phyloP scores from a whole-genome alignment of 2,888 invertebrate species.

The Augochlorella aurata region DNA sequence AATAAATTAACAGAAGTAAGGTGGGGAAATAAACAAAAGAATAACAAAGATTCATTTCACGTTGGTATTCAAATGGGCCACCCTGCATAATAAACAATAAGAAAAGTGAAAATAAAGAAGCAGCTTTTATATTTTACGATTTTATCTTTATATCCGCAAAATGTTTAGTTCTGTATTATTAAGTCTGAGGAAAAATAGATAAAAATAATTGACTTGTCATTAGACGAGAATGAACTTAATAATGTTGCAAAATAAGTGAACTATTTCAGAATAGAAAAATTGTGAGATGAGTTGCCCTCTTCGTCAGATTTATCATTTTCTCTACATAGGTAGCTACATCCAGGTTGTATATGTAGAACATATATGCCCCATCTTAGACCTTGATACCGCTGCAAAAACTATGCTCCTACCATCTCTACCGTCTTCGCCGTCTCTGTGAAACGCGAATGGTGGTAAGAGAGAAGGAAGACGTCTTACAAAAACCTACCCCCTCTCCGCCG shows the following conservation, averaged over 20 bases:
- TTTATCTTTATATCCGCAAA: too few species aligned
- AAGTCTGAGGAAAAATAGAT: too few species aligned
- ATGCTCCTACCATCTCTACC: conserved; percentile 63
- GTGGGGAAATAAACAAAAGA: too few species aligned
- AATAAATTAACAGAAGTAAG: too few species aligned
- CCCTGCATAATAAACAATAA: too few species aligned
- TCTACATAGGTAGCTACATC: conserved; percentile 26
- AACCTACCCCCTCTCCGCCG: conserved; percentile 52
- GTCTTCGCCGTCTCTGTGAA: conserved; percentile 43
- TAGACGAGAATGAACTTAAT: neutral
- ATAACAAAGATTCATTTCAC: too few species aligned
- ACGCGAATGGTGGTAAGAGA: conserved; percentile 41
- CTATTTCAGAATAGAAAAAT: conserved; percentile 42
- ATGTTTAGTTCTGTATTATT: too few species aligned
- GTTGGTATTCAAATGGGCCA: too few species aligned
- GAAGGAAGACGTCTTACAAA: conserved; percentile 59
- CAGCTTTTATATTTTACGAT: too few species aligned
- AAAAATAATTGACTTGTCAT: neutral
- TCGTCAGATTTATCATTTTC: conserved; percentile 36
- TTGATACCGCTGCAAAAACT: conserved; percentile 57
- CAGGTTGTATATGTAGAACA: conserved; percentile 34
- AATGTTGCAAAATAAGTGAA: neutral
- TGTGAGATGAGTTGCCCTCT: conserved; percentile 39
- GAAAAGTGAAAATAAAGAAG: too few species aligned
- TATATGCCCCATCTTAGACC: conserved; percentile 64